Percentiles rank a stretch among this genome's conserved stretches.
phyloP scores from a whole-genome alignment of 2,113 vertebrate genomes.

The Dascyllus trimaculatus region DNA sequence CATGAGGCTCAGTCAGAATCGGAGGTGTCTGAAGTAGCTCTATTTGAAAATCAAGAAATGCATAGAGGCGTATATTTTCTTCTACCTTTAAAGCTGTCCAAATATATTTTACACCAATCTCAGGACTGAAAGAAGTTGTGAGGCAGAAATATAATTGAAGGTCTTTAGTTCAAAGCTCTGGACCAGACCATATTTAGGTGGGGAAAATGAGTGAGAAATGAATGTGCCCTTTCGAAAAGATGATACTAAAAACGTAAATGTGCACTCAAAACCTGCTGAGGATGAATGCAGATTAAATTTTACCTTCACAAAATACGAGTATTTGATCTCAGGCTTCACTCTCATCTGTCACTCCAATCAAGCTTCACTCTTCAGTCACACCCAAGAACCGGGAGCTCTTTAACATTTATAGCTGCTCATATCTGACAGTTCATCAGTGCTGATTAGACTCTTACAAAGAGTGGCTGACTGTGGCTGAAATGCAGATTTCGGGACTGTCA shows the following conservation, averaged over 20 bases:
- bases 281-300: constrained; percentile 25
- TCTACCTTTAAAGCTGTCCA: not conserved
- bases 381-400: constrained; percentile 32
- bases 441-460: constrained; percentile 32
- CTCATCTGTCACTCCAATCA: constrained; percentile 24
- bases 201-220: not conserved
- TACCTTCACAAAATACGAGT: not conserved
- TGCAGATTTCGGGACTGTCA: not conserved
- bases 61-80: not conserved
- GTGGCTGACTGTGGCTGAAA: constrained; percentile 5
- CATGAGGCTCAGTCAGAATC: too few species aligned
- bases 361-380: constrained; percentile 36
- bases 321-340: not conserved
- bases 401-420: constrained; percentile 1
- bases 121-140: not conserved
- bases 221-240: not conserved
- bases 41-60: not conserved
- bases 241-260: not conserved
- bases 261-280: constrained; percentile 4
- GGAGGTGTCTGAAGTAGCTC: not conserved
- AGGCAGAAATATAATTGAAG: constrained; percentile 26
- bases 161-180: constrained; percentile 17
- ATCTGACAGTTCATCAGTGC: constrained; percentile 25
- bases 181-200: not conserved
- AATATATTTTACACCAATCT: not conserved